Percentiles rank a stretch among this genome's conserved stretches.
These are phyloP conservation scores for Kobus ellipsiprymnus DNA, from an alignment of 2,113 vertebrate species.

Conservation along the genomic window DNA sequence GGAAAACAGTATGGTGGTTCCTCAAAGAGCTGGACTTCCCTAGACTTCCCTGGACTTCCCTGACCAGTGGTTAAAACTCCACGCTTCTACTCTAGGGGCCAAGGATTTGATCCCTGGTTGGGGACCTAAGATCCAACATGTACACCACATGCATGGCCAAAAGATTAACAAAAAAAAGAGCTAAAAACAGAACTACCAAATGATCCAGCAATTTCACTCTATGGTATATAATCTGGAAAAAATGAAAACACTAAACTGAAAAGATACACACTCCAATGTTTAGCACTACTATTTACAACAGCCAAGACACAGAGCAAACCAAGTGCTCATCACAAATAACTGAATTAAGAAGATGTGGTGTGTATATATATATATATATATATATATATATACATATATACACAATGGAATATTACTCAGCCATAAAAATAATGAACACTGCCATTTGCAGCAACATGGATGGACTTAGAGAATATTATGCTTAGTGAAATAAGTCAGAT, in stretches of 20 bases:
- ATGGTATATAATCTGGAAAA: neutral
- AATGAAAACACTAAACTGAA: neutral
- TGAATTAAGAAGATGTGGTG: neutral
- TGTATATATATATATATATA: neutral
- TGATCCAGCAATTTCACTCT: neutral
- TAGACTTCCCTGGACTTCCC: neutral
- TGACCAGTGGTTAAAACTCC: neutral
- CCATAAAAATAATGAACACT: neutral
- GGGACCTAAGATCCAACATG: neutral
- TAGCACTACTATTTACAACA: neutral
- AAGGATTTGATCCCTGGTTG: neutral
- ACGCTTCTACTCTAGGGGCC: neutral
- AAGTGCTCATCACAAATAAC: neutral
- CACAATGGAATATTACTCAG: neutral
- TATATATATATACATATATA: no score
- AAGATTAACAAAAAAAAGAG: neutral
- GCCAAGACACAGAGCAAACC: neutral
- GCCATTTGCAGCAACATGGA: neutral
- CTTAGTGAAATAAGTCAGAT: neutral
- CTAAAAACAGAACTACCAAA: neutral
- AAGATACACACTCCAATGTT: neutral
- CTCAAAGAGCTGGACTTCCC: neutral
- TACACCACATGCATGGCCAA: neutral
- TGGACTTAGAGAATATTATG: neutral
- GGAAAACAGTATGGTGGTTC: neutral